phyloP scores from a whole-genome alignment of 2,797 vertebrate species.

The Anas acuta region DNA sequence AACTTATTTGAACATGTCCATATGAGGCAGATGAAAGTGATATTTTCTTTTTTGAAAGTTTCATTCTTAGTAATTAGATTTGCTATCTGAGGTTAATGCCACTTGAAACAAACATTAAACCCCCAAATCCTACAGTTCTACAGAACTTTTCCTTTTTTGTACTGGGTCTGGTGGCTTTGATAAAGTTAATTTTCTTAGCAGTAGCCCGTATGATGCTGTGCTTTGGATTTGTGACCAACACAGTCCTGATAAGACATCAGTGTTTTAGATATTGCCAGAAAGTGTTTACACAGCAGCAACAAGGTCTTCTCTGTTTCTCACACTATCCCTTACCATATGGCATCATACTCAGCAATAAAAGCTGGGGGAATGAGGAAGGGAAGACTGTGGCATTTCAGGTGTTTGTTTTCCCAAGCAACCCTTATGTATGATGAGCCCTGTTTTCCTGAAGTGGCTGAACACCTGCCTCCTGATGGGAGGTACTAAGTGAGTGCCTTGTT shows the following conservation, averaged over 20 bases:
- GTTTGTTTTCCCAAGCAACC: background rate
- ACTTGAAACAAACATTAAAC: background rate
- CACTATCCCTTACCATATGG: no score
- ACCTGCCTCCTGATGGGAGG: rapidly evolving
- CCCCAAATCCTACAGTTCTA: background rate
- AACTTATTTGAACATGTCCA: no score
- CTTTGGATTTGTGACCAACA: background rate
- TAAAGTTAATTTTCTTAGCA: background rate
- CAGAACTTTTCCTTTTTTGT: background rate
- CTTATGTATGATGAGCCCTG: background rate
- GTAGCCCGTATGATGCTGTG: background rate
- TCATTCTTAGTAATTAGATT: background rate
- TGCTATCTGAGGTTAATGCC: background rate
- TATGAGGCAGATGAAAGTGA: background rate
- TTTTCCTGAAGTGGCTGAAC: background rate
- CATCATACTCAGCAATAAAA: background rate
- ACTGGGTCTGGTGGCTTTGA: no score
- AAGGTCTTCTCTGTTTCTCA: no score
- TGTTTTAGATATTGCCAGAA: background rate
- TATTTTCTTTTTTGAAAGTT: background rate
- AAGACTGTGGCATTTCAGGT: background rate
- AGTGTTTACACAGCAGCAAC: no score
- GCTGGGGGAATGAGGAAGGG: background rate
- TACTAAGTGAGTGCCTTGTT: background rate
- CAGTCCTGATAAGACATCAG: background rate